These are phyloP conservation scores for Meloidogyne hapla DNA, from an alignment of 1,140 invertebrate species.

Conservation along the genomic window DNA sequence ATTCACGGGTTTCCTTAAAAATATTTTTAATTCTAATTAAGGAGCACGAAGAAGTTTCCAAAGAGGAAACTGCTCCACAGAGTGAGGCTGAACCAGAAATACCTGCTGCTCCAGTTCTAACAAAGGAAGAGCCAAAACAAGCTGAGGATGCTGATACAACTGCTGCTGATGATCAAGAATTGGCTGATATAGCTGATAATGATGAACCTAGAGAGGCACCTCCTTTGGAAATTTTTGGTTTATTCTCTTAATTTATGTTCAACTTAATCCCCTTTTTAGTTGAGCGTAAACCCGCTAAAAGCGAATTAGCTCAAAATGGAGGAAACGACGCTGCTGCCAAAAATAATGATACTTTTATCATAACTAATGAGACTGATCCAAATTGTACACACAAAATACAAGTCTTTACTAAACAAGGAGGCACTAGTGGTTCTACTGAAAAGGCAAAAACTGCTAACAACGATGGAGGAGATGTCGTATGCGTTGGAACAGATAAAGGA, in stretches of 20 bases:
- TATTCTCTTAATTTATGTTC: not conserved
- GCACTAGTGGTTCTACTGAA: slow-evolving; percentile 4
- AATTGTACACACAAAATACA: slow-evolving; percentile 38
- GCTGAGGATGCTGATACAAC: not conserved
- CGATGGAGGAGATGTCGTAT: not conserved
- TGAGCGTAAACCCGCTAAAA: not conserved
- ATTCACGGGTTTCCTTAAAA: not conserved
- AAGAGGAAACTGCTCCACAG: not conserved
- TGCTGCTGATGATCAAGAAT: not conserved
- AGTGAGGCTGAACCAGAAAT: slow-evolving; percentile 16
- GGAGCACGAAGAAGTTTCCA: not conserved
- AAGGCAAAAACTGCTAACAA: not conserved
- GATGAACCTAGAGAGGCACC: slow-evolving; percentile 13
- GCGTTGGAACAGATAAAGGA: not conserved
- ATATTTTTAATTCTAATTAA: not conserved
- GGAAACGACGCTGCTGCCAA: not conserved
- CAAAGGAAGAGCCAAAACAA: slow-evolving; percentile 7
- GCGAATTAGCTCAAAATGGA: not conserved
- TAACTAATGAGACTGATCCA: slow-evolving; percentile 33
- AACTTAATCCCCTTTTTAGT: not conserved
- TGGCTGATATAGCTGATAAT: not conserved
- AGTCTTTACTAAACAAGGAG: slow-evolving; percentile 20
- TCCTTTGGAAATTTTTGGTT: slow-evolving; percentile 28
- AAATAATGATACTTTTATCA: slow-evolving; percentile 27
- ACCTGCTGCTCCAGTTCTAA: not conserved